A percentile compares a stretch with the other conserved stretches of the same genome.
These are phyloP conservation scores for Cinclus mexicanus DNA, from an alignment of 2,113 vertebrate species.

Conservation along the genomic window DNA sequence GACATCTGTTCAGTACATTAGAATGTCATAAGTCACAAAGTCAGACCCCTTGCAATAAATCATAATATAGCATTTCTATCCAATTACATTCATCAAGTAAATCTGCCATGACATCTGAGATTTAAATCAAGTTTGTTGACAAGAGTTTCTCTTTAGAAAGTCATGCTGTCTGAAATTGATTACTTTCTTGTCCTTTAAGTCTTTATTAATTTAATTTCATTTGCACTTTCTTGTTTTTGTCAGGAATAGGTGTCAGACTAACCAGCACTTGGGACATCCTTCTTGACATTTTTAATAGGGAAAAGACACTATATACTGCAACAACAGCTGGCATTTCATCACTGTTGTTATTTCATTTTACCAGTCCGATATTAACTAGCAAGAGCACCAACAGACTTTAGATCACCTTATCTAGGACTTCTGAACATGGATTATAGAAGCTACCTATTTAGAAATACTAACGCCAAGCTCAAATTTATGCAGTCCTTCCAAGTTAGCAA, in stretches of 20 bases:
- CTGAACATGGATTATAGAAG: not conserved
- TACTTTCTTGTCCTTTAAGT: conserved; percentile 43
- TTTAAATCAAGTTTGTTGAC: conserved; percentile 51
- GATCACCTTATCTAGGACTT: not conserved
- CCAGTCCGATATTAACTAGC: not conserved
- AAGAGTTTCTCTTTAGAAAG: conserved; percentile 27
- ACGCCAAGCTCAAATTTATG: not conserved
- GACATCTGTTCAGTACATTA: conserved; percentile 24
- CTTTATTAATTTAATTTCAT: conserved; percentile 42
- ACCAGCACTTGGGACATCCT: not conserved
- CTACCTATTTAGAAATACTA: not conserved
- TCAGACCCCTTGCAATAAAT: conserved; percentile 38
- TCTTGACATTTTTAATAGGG: conserved; percentile 9
- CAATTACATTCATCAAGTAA: conserved; percentile 47
- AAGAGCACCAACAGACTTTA: not conserved
- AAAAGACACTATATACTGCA: not conserved
- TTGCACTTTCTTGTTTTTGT: not conserved
- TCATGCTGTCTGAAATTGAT: conserved; percentile 16
- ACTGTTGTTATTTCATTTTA: not conserved
- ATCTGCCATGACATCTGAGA: conserved; percentile 14
- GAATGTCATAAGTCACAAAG: conserved; percentile 33
- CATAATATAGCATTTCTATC: not conserved
- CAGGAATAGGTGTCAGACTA: not conserved
- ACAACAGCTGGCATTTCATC: not conserved
- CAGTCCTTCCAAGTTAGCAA: not conserved